Conservation (phyloP, 2,888 invertebrate genomes). For the Apodemia duryi region DNA sequence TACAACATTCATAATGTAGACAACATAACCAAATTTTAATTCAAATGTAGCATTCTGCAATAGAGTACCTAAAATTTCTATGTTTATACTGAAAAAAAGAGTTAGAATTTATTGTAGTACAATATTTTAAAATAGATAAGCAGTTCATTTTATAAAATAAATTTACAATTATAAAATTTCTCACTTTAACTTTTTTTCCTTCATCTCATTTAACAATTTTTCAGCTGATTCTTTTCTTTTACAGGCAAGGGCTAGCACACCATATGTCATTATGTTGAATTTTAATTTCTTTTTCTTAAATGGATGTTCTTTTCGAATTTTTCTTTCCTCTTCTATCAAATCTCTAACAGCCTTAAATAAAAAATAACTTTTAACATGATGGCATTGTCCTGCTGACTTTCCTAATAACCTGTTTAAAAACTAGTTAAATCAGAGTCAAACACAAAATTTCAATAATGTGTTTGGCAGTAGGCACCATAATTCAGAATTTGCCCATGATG, state of each 20-base stretch:
- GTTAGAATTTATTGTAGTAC: no score
- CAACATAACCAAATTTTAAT: conserved; percentile 82
- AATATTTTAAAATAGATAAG: no score
- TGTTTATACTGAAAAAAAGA: conserved; percentile 81
- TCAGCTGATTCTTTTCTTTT: conserved; percentile 80
- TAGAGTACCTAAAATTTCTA: conserved; percentile 87
- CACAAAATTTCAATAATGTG: no score
- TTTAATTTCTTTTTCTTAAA: conserved; percentile 67
- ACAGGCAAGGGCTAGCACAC: conserved; percentile 90
- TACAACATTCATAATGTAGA: conserved; percentile 83
- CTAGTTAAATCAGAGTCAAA: no score
- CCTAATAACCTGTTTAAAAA: not conserved
- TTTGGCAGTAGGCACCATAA: no score
- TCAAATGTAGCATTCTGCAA: conserved; percentile 81
- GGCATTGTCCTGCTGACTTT: not conserved
- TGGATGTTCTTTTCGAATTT: conserved; percentile 48
- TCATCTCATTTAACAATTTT: conserved; percentile 85
- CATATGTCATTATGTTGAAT: conserved; percentile 91
- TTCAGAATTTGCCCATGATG: no score
- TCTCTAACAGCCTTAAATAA: conserved; percentile 73
- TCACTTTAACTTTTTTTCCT: conserved; percentile 81
- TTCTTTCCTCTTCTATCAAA: conserved; percentile 74
- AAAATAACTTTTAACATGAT: not conserved
- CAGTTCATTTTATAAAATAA: no score
- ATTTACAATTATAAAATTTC: conserved; percentile 3